Evolutionary conservation across 2,888 invertebrate genomes (phyloP), one percentile per base, ranked within the genome.

Genomic region (Watsonalla binaria): DNA sequence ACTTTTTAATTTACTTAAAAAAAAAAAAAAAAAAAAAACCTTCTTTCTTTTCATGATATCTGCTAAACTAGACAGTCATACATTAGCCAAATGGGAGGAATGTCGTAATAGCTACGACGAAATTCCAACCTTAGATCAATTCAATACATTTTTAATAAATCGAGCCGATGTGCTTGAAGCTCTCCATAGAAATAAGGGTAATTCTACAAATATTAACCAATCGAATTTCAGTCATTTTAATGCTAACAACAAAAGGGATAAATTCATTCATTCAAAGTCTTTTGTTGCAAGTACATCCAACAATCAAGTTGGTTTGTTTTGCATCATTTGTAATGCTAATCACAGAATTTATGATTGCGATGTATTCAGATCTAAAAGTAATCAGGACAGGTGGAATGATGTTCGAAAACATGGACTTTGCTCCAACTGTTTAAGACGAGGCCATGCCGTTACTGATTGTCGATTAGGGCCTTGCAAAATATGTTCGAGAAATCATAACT

Each of bases 41-140:
- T n/a, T n/a, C n/a, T n/a, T 68, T 0, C 64, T 68, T 7, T 63
- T 54, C 33, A 63, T 65, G 51, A 6, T 66, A 9, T 51, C 56
- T 1, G 54, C 58, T 1, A 66, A 64, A 46, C 47, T 68, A 45
- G 66, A 68, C 34, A 47, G 11, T 15, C 8, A 47, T 5, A 66
- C 68, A 0, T 9, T 62, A 6, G 9, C 46, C 5, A 69, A 68
- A 51, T 71, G 69, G 66, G 68, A 71, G n/a, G 70, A 70, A 33
- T 24, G 55, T 14, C 54, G 63, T 4, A 63, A 60, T 6, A 54
- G 5, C 39, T 42, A 52, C 0, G 52, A 51, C 5, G 66, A 61
- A 14, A 34, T 49, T 0, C 67, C 68, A 5, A 63, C 48, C 0
- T 59, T 68, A 51, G 55, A 65, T 0, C 56, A 66, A 9, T 67